Evolutionary conservation across 2,797 vertebrate species (phyloP).

Genomic region (Epinephelus malabaricus): DNA sequence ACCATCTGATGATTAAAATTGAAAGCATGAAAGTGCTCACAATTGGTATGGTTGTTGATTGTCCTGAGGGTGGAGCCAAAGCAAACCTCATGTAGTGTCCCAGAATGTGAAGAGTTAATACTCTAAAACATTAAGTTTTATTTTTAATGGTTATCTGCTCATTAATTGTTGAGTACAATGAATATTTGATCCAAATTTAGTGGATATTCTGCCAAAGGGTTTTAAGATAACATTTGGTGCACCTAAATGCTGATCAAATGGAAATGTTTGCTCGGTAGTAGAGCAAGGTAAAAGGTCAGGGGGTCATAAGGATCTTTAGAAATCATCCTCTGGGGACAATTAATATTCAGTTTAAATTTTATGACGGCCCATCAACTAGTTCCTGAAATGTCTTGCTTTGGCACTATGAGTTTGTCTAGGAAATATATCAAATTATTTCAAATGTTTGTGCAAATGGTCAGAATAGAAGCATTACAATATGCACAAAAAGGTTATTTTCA

Average conservation of each 20-base stretch:
- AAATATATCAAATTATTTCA: not conserved
- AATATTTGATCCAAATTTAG: not conserved
- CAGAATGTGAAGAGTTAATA: conserved; percentile 4
- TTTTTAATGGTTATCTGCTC: too few species aligned
- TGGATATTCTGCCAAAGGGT: not conserved
- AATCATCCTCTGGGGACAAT: conserved; percentile 6
- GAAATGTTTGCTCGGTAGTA: not conserved
- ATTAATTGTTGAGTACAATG: not conserved
- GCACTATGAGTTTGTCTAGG: not conserved
- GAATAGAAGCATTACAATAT: not conserved
- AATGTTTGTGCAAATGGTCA: not conserved
- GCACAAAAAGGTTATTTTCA: not conserved
- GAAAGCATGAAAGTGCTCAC: not conserved
- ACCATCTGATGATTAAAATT: too few species aligned
- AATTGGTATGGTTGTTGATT: conserved; percentile 30
- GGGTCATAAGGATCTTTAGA: not conserved
- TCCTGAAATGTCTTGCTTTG: not conserved
- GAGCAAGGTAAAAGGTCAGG: not conserved
- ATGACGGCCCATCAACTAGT: not conserved
- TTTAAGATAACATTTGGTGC: not conserved
- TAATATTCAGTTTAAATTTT: not conserved
- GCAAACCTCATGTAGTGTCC: not conserved
- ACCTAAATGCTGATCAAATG: not conserved
- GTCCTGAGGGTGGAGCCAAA: conserved; percentile 1
- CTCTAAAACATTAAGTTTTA: not conserved